Conservation (phyloP, 2,797 vertebrate species). For the Coregonus sp. region DNA sequence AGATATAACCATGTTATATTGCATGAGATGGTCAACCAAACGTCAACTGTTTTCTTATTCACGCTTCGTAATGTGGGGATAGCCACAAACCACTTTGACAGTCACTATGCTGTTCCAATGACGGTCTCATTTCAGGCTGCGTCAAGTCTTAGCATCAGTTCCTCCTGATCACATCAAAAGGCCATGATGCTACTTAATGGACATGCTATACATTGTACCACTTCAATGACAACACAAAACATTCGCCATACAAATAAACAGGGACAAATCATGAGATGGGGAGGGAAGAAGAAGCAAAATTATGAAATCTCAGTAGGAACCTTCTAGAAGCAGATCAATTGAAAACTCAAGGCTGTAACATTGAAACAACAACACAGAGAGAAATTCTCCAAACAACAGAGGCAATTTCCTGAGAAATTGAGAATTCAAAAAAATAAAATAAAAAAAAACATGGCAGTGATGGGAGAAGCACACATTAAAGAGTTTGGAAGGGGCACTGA, state of each 20-base stretch:
- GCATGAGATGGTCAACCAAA: constrained; percentile 23
- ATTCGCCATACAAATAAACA: constrained; percentile 13
- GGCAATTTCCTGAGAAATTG: constrained; percentile 55
- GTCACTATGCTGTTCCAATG: neutral
- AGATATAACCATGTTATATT: neutral
- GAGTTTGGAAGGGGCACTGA: constrained; percentile 10
- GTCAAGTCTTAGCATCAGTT: neutral
- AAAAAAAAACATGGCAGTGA: neutral
- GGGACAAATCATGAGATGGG: constrained; percentile 62
- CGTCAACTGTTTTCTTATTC: constrained; percentile 27
- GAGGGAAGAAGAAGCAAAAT: neutral
- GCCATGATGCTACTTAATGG: constrained; percentile 23
- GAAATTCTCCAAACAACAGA: constrained; percentile 33
- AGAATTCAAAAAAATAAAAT: constrained; percentile 12
- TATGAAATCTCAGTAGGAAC: constrained; percentile 59
- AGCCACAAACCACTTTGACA: constrained; percentile 22
- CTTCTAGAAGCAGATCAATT: constrained; percentile 60
- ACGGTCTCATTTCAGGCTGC: neutral
- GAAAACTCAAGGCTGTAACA: constrained; percentile 70
- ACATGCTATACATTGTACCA: constrained; percentile 46
- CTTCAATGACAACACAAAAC: constrained; percentile 64
- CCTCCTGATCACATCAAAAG: constrained; percentile 34
- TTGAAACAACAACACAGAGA: constrained; percentile 19
- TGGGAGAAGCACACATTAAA: constrained; percentile 15
- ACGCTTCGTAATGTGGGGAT: constrained; percentile 29